Conservation (phyloP, 2,888 invertebrate genomes). For the Gymnocheta viridis region DNA sequence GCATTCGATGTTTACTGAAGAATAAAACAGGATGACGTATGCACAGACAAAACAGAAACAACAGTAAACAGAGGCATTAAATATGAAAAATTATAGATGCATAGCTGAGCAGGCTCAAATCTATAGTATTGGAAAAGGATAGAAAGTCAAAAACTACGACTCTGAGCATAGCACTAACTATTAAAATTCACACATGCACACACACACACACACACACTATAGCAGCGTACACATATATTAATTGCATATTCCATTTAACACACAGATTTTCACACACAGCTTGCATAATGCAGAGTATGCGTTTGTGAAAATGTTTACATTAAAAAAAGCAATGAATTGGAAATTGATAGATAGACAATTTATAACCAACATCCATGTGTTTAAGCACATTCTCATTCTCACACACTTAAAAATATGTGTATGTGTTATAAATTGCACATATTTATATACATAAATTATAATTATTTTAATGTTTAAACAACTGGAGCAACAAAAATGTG, state of each 20-base stretch:
- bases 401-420: not conserved
- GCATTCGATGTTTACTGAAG: constrained; percentile 12
- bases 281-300: not conserved
- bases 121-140: not conserved
- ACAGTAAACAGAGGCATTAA: constrained; percentile 4
- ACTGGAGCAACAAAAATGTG: constrained; percentile 9
- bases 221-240: not conserved
- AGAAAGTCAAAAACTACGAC: not conserved
- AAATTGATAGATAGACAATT: constrained; percentile 61
- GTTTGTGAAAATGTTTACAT: constrained; percentile 23
- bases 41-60: not conserved
- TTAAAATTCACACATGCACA: not conserved
- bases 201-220: not conserved
- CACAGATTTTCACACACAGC: not conserved
- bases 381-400: not conserved
- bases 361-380: constrained; percentile 34
- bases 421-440: not conserved
- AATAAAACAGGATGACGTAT: constrained; percentile 26
- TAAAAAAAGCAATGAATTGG: constrained; percentile 57
- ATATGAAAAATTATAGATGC: constrained; percentile 32
- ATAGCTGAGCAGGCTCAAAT: constrained; percentile 1
- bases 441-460: constrained; percentile 6
- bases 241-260: not conserved
- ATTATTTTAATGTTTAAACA: not conserved
- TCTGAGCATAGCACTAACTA: not conserved